These are phyloP conservation scores for Thera obeliscata DNA, from an alignment of 2,888 invertebrate species.

Conservation along the genomic window DNA sequence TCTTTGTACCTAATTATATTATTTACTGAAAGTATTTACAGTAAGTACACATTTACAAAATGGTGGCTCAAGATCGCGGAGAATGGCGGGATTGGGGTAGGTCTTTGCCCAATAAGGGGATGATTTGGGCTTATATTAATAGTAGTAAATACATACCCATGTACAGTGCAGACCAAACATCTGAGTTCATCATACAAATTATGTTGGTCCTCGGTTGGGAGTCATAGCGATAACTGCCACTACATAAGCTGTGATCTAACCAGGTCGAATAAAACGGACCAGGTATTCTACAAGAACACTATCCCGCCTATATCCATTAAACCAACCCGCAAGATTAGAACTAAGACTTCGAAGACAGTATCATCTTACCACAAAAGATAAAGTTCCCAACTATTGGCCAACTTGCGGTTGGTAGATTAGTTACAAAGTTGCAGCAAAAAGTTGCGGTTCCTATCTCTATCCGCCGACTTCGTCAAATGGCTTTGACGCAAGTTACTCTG, in stretches of 20 bases:
- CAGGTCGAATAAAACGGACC: background rate
- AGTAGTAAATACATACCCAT: no score
- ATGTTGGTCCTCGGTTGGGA: no score
- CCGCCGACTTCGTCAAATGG: conserved; percentile 24
- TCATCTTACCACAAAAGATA: conserved; percentile 34
- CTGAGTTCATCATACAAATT: no score
- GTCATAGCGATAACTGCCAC: no score
- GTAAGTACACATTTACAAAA: no score
- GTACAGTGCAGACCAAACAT: no score
- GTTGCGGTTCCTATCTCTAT: conserved; percentile 32
- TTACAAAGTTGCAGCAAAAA: conserved; percentile 33
- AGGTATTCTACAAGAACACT: conserved; percentile 14
- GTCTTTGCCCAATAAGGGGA: no score
- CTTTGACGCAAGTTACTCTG: conserved; percentile 25
- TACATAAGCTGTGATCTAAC: background rate
- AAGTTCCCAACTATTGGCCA: conserved; percentile 33
- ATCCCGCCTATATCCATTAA: conserved; percentile 22
- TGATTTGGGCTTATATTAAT: no score
- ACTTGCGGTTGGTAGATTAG: conserved; percentile 31
- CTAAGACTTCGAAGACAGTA: conserved; percentile 26
- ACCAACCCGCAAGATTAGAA: conserved; percentile 31
- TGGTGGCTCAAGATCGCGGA: no score
- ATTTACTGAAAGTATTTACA: no score
- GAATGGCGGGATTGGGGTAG: no score
- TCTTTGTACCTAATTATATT: no score